Percentiles rank a stretch among this genome's conserved stretches.
phyloP scores from a whole-genome alignment of 2,797 vertebrate species.

The Corythornis leucogaster region DNA sequence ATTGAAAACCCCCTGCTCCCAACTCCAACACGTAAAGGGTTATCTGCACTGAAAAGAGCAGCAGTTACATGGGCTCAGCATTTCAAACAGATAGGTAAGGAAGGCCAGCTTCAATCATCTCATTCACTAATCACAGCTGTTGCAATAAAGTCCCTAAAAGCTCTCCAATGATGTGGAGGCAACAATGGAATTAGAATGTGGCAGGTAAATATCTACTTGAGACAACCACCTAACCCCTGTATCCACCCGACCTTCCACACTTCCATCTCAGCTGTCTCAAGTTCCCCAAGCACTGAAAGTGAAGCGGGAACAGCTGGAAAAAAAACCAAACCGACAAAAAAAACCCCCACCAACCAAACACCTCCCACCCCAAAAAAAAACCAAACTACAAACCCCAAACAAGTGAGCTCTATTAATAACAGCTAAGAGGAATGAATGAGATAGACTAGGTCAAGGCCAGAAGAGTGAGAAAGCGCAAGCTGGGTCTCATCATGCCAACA shows the following conservation, averaged over 20 bases:
- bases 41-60: background rate
- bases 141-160: background rate
- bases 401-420: background rate
- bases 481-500: background rate
- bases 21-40: background rate
- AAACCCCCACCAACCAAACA: no score
- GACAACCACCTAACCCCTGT: background rate
- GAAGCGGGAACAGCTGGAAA: background rate
- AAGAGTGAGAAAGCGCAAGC: background rate
- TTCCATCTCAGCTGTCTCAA: background rate
- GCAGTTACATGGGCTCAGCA: background rate
- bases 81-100: background rate
- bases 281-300: background rate
- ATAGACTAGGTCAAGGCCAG: background rate
- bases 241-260: background rate
- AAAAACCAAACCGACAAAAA: no score
- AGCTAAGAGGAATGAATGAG: background rate
- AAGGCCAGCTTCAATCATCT: background rate
- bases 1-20: background rate
- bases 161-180: accelerated
- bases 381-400: background rate
- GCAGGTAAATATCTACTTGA: background rate
- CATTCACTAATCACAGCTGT: background rate
- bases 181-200: background rate
- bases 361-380: background rate